Percentiles rank a stretch among this genome's conserved stretches.
These are phyloP conservation scores for Zaprionus nigranus DNA, from an alignment of 1,140 invertebrate genomes.

Conservation along the genomic window DNA sequence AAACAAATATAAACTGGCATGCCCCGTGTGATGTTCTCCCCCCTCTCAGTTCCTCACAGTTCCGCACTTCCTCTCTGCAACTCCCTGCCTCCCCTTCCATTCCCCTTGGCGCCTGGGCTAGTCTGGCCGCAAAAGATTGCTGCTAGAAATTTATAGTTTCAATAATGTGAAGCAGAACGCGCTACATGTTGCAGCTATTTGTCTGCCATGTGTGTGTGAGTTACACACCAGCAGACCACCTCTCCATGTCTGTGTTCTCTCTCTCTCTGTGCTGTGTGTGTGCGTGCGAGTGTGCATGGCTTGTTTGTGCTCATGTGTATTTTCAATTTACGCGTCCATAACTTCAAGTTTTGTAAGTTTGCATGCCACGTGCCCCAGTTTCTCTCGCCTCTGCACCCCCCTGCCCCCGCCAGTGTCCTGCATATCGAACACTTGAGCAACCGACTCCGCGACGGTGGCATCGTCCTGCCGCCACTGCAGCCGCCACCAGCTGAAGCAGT, in stretches of 20 bases:
- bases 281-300: not conserved
- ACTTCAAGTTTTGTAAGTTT: slow-evolving; percentile 80
- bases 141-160: slow-evolving; percentile 81
- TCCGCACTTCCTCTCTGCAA: not conserved
- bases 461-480: slow-evolving; percentile 26
- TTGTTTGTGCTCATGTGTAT: slow-evolving; percentile 72
- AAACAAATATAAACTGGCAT: slow-evolving; percentile 52
- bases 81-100: not conserved
- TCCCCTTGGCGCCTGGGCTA: slow-evolving; percentile 24
- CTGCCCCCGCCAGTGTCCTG: slow-evolving; percentile 36
- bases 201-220: slow-evolving; percentile 37
- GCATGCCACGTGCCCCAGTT: slow-evolving; percentile 43
- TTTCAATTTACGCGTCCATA: slow-evolving; percentile 83
- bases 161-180: slow-evolving; percentile 70
- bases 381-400: slow-evolving; percentile 5
- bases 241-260: not conserved
- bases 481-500: slow-evolving; percentile 57
- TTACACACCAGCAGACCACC: slow-evolving; percentile 16
- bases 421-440: slow-evolving; percentile 75
- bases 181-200: slow-evolving; percentile 58
- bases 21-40: slow-evolving; percentile 15
- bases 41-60: no score
- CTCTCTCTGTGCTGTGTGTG: not conserved
- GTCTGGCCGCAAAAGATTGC: slow-evolving; percentile 81
- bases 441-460: slow-evolving; percentile 19